Evolutionary conservation across 2,797 vertebrate genomes (phyloP).

Genomic region (Leptoclinus maculatus): DNA sequence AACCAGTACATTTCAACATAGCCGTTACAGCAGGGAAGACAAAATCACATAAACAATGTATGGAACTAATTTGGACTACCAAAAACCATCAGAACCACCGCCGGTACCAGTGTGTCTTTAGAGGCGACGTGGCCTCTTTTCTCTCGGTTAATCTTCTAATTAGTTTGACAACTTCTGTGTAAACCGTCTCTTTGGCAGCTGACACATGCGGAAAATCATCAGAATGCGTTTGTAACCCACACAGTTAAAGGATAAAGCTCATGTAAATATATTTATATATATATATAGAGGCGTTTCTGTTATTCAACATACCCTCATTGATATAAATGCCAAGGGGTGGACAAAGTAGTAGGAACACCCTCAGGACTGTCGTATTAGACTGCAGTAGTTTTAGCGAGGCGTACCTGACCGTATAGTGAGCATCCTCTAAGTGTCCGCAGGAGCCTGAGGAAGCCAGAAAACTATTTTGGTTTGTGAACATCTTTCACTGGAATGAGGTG

Average conservation of each 20-base stretch:
- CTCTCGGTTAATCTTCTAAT: neutral
- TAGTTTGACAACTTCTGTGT: neutral
- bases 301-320: neutral
- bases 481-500: neutral
- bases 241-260: too few relatives aligned
- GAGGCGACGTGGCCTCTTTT: neutral
- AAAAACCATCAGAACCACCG: neutral
- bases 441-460: neutral
- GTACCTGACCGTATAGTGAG: neutral
- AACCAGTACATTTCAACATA: neutral
- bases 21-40: neutral
- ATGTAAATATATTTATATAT: too few relatives aligned
- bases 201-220: neutral
- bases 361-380: neutral
- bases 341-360: neutral
- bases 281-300: neutral
- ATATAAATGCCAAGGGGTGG: neutral
- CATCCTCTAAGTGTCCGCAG: neutral
- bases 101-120: neutral
- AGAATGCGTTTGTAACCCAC: neutral
- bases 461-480: neutral
- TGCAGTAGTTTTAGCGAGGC: too few relatives aligned
- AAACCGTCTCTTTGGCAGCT: neutral
- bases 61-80: neutral
- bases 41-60: constrained; percentile 1